A percentile compares a stretch with the other conserved stretches of the same genome.
Conservation (phyloP, 2,113 vertebrate species). For the Ovis aries region DNA sequence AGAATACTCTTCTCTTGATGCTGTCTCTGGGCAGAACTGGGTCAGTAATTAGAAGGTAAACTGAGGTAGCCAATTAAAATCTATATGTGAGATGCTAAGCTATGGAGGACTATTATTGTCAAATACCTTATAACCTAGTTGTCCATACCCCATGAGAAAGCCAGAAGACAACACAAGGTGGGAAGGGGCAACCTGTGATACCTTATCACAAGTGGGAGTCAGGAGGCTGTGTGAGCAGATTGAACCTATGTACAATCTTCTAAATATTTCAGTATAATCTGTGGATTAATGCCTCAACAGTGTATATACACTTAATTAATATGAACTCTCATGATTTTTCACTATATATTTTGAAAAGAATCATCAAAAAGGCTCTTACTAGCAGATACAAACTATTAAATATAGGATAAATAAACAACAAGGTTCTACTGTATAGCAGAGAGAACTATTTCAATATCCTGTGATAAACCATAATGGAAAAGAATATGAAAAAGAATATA, state of each 20-base stretch:
- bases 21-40: not conserved
- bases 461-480: not conserved
- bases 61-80: not conserved
- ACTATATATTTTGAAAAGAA: not conserved
- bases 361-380: not conserved
- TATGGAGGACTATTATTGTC: not conserved
- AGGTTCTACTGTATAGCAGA: not conserved
- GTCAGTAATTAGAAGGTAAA: not conserved
- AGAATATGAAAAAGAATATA: not conserved
- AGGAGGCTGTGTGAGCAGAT: not conserved
- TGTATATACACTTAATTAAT: not conserved
- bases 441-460: not conserved
- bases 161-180: accelerated
- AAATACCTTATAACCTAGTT: not conserved
- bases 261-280: not conserved
- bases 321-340: not conserved
- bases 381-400: not conserved
- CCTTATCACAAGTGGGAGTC: not conserved
- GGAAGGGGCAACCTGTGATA: not conserved
- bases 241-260: not conserved
- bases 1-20: not conserved
- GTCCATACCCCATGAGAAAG: not conserved
- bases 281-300: not conserved
- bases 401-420: not conserved
- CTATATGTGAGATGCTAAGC: not conserved